Conservation (phyloP, 2,888 invertebrate species). For the Eurytoma californica region DNA sequence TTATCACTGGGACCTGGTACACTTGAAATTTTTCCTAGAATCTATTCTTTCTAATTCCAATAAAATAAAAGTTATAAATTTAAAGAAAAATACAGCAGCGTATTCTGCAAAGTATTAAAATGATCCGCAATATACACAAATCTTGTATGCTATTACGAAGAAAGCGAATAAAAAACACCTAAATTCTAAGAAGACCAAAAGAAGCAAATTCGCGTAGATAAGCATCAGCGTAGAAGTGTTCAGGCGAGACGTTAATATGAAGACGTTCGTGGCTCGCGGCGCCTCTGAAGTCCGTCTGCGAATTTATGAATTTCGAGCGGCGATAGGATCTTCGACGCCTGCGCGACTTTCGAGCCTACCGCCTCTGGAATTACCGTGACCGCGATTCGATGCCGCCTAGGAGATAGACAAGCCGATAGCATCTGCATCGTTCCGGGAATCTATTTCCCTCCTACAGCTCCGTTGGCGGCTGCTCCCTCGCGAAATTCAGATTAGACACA, state of each 20-base stretch:
- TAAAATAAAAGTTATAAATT: too few relatives aligned
- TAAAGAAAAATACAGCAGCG: too few relatives aligned
- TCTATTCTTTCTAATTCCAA: too few relatives aligned
- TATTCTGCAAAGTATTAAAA: too few relatives aligned
- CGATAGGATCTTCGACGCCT: neutral
- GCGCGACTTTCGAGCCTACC: neutral
- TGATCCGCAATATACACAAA: too few relatives aligned
- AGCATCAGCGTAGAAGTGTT: conserved; percentile 1
- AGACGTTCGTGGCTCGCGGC: neutral
- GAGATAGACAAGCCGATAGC: too few relatives aligned
- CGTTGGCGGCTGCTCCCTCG: neutral
- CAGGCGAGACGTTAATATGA: neutral
- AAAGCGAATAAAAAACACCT: too few relatives aligned
- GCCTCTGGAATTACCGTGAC: neutral
- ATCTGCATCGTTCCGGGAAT: neutral
- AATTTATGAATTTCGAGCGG: conserved; percentile 3
- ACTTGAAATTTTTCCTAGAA: too few relatives aligned
- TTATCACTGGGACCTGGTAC: too few relatives aligned
- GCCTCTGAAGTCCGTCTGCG: neutral
- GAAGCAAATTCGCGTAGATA: neutral
- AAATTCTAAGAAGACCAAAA: too few relatives aligned
- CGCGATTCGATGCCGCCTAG: neutral
- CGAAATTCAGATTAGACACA: too few relatives aligned
- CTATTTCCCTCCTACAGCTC: neutral
- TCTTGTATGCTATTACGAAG: too few relatives aligned